Conservation (phyloP, 2,113 vertebrate species). For the Felis catus region DNA sequence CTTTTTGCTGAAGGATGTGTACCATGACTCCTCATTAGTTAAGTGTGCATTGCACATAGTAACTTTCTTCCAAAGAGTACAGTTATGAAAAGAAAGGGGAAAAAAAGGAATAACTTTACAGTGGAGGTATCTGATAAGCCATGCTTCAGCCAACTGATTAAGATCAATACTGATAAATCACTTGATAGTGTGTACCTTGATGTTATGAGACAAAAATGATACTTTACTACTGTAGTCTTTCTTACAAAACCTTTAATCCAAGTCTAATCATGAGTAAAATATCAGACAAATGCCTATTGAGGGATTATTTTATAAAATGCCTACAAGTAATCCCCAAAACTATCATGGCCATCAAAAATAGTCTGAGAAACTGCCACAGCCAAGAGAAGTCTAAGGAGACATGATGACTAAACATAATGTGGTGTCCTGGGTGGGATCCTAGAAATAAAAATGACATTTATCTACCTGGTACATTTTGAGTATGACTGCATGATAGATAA, state of each 20-base stretch:
- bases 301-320: not conserved
- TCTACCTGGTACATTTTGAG: not conserved
- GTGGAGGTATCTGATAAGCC: not conserved
- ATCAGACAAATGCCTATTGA: not conserved
- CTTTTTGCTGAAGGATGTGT: not conserved
- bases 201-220: not conserved
- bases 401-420: not conserved
- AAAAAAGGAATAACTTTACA: not conserved
- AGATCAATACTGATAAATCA: not conserved
- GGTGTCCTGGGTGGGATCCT: not conserved
- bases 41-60: not conserved
- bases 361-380: not conserved
- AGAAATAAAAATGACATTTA: too few species aligned
- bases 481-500: not conserved
- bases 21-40: not conserved
- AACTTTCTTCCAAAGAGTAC: not conserved
- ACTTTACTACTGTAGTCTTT: not conserved
- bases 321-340: not conserved
- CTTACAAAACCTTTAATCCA: not conserved
- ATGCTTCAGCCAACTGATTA: not conserved
- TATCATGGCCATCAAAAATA: not conserved
- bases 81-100: not conserved
- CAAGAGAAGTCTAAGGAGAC: not conserved
- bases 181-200: not conserved
- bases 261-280: not conserved